Evolutionary conservation across 2,888 invertebrate species (phyloP).

Genomic region (Drosophila picticornis): DNA sequence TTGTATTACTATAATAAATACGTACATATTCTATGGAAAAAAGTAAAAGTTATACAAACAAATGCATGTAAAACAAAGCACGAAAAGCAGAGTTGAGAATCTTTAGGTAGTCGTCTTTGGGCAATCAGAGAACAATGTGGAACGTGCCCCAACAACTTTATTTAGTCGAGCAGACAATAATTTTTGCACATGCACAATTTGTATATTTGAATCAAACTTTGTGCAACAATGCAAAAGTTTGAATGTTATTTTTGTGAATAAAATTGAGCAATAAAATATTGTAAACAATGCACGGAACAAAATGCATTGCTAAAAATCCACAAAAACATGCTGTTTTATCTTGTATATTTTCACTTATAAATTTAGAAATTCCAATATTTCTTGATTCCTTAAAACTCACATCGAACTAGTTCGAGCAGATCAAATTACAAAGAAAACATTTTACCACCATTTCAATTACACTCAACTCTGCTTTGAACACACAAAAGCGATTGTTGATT

Average conservation of each 20-base stretch:
- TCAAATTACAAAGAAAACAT: not conserved
- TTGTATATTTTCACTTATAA: not conserved
- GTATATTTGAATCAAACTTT: not conserved
- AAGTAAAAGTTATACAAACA: not conserved
- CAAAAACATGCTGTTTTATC: not conserved
- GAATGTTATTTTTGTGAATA: not conserved
- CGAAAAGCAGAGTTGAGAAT: not conserved
- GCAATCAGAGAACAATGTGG: not conserved
- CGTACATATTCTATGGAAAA: not conserved
- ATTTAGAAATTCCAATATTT: too few species aligned
- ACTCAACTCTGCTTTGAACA: not conserved
- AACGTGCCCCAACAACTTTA: not conserved
- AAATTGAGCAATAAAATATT: not conserved
- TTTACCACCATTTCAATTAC: not conserved
- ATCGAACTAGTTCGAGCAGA: not conserved
- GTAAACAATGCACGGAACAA: not conserved
- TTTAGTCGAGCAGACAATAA: not conserved
- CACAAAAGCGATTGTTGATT: too few species aligned
- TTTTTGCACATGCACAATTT: not conserved
- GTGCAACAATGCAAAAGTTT: not conserved
- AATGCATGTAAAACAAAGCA: not conserved
- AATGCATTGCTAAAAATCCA: not conserved
- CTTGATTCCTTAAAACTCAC: not conserved
- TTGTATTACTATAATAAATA: slow-evolving; percentile 1
- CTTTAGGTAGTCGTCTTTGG: not conserved